A percentile compares a stretch with the other conserved stretches of the same genome.
Conservation (phyloP, 2,888 invertebrate genomes). For the Pherbina coryleti region DNA sequence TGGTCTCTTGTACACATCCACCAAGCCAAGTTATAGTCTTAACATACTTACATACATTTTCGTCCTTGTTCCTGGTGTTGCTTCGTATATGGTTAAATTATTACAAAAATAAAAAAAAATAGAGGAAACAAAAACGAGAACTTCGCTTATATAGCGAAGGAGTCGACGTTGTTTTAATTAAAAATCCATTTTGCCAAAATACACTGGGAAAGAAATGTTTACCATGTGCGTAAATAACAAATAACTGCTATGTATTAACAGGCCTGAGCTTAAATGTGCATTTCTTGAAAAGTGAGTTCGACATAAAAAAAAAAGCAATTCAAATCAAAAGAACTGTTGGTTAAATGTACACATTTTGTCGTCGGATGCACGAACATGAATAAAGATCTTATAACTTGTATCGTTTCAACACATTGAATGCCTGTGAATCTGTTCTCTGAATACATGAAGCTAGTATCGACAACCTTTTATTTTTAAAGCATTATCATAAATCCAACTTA, state of each 20-base stretch:
- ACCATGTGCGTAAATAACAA: background rate
- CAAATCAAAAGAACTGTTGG: no score
- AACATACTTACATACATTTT: background rate
- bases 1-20: background rate
- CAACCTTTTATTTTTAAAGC: no score
- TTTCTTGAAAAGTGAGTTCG: no score
- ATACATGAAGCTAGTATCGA: background rate
- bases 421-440: background rate
- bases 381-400: no score
- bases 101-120: background rate
- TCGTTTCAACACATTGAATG: background rate
- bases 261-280: no score
- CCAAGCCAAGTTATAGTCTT: no score
- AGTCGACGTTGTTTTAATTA: background rate
- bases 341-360: no score
- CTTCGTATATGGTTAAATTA: conserved; percentile 9
- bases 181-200: background rate
- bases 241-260: no score
- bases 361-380: no score
- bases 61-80: background rate
- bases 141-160: background rate
- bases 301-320: no score
- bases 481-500: no score
- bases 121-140: background rate
- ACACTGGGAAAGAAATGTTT: background rate